Percentiles rank a stretch among this genome's conserved stretches.
phyloP scores from a whole-genome alignment of 2,113 vertebrate genomes.

The Nycticebus coucang region DNA sequence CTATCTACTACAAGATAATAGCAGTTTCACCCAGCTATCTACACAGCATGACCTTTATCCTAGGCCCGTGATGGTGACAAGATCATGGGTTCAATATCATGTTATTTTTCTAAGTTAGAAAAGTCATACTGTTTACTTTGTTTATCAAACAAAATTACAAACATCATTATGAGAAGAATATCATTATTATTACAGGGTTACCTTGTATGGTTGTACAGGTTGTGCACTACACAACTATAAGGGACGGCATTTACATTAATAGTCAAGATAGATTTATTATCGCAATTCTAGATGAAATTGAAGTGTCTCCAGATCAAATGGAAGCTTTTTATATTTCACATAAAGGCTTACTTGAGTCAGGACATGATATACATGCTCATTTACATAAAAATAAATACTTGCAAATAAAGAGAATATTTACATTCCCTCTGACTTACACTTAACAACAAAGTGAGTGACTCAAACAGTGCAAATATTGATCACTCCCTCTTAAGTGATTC shows the following conservation, averaged over 20 bases:
- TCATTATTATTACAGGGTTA: not conserved
- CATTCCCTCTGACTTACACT: not conserved
- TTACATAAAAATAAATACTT: not conserved
- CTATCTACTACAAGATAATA: not conserved
- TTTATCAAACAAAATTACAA: not conserved
- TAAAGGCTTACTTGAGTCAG: not conserved
- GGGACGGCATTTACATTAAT: not conserved
- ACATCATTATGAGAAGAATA: not conserved
- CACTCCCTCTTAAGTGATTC: not conserved
- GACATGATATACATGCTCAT: not conserved
- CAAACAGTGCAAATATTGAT: not conserved
- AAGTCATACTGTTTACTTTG: not conserved
- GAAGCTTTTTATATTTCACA: not conserved
- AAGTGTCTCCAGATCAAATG: not conserved
- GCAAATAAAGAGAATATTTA: not conserved
- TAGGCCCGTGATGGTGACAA: not conserved
- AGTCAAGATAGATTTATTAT: not conserved
- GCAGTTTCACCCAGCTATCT: not conserved
- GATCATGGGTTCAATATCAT: not conserved
- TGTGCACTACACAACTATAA: not conserved
- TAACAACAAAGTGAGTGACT: not conserved
- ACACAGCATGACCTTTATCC: not conserved
- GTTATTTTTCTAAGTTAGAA: not conserved
- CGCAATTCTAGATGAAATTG: not conserved
- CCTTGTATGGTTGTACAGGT: not conserved